A percentile compares a stretch with the other conserved stretches of the same genome.
Evolutionary conservation across 2,888 invertebrate species (phyloP).

Genomic region (Copidosoma aretas): DNA sequence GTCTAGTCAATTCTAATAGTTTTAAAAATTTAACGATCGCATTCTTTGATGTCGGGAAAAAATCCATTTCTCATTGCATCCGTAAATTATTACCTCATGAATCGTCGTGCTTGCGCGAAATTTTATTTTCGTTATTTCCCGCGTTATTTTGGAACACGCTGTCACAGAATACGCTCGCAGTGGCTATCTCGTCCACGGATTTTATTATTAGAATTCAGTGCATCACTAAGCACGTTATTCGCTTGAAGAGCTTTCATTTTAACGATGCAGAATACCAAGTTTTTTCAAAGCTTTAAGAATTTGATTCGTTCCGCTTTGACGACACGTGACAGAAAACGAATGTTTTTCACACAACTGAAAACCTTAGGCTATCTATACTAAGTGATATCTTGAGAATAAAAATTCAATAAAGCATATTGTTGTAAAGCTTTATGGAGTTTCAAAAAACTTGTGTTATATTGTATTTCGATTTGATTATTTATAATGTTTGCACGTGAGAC

Average conservation of each 20-base stretch:
- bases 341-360: background rate
- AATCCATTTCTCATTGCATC: background rate
- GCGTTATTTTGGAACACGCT: conserved; percentile 8
- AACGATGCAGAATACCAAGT: background rate
- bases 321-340: background rate
- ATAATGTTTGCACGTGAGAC: conserved; percentile 11
- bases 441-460: background rate
- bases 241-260: background rate
- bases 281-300: background rate
- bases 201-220: conserved; percentile 27
- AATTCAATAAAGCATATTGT: background rate
- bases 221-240: conserved; percentile 8
- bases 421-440: background rate
- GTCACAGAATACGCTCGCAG: background rate
- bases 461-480: conserved; percentile 10
- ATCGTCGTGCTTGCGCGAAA: background rate
- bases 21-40: background rate
- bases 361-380: background rate
- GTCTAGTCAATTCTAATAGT: background rate
- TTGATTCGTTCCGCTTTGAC: background rate
- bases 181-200: conserved; percentile 7
- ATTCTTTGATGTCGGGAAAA: conserved; percentile 14
- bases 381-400: background rate
- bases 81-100: background rate
- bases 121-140: conserved; percentile 12